A percentile compares a stretch with the other conserved stretches of the same genome.
Conservation (phyloP, 2,113 vertebrate genomes). For the Pomatorhinus ruficollis region DNA sequence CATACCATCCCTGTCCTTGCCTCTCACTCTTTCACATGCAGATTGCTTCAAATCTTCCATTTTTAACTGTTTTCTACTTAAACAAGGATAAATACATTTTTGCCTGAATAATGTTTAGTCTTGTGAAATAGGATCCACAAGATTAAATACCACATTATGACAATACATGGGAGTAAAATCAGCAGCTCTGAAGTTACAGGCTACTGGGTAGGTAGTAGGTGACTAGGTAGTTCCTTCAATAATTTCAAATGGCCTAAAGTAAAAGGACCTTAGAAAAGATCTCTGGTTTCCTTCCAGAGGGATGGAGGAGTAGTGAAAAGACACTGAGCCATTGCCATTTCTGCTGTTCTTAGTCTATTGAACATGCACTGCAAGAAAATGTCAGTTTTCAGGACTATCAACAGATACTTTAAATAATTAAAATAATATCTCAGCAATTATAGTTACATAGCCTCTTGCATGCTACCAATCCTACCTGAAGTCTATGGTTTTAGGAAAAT, state of each 20-base stretch:
- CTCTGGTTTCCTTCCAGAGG: neutral
- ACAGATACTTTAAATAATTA: neutral
- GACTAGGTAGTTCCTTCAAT: neutral
- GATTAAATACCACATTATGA: neutral
- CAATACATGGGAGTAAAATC: neutral
- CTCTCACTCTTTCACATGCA: neutral
- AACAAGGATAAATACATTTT: neutral
- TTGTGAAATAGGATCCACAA: neutral
- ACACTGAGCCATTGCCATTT: neutral
- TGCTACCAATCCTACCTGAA: neutral
- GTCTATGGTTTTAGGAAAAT: neutral
- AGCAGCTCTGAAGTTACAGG: neutral
- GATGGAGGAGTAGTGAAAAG: neutral
- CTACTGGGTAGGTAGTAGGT: neutral
- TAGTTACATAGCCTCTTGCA: neutral
- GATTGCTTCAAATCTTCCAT: neutral
- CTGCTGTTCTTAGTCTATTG: neutral
- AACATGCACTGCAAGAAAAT: neutral
- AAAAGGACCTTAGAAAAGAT: slow-evolving; percentile 2
- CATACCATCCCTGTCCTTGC: neutral
- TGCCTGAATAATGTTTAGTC: neutral
- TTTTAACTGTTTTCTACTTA: neutral
- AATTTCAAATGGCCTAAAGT: neutral
- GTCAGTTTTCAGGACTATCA: neutral
- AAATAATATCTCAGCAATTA: neutral